Base-by-base conservation (phyloP, 2,797 vertebrate genomes). In the Chrysocyon brachyurus region DNA sequence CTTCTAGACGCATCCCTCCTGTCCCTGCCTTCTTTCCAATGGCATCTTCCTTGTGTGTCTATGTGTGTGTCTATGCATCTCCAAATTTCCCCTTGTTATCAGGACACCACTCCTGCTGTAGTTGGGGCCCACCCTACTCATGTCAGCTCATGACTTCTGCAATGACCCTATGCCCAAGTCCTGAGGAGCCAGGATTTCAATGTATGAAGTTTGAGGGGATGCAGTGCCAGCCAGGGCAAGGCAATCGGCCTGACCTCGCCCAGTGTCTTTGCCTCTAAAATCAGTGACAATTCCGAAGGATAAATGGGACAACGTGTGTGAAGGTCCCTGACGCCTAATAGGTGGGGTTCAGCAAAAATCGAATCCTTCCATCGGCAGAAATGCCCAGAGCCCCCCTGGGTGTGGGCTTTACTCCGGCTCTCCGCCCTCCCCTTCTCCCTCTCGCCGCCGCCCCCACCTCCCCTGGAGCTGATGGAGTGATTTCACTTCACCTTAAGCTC, bases 261-360 rank as follows among this genome's bases (percentile, higher is more conserved):
- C 57, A 49, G n/a, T 66, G 66, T 96, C 61, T 61, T 61, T 82
- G 82, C 40, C 12, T 89, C 82, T 89, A 33, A 75, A 77, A 26
- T 31, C 24, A 46, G 31, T 3, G 22, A 19, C 57, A n/a, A 75
- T 56, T 19, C 19, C 36, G 9, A 90, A 15, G 33, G 56, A 49
- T 26, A 28, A 22, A 19, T 1, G 31, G 36, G 52, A 16, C 14
- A 22, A 12, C 0, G 1, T 7, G 2, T 36, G 5, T 17, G 46
- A 46, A 17, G 26, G 28, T 63, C 12, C 21, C n/a, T 52, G 4
- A 15, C 19, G 21, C 2, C 3, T 21, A 59, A 7, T 0, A 33
- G 72, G n/a, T 9, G 24, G 26, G 6, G 22, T 31, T 31, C 11
- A 24, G 6, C 56, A 49, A 40, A 61, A 12, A 36, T 1, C 0